Evolutionary conservation across 2,888 invertebrate species (phyloP), one percentile per base, ranked within the genome.

Genomic region (Parasteatoda lunata): DNA sequence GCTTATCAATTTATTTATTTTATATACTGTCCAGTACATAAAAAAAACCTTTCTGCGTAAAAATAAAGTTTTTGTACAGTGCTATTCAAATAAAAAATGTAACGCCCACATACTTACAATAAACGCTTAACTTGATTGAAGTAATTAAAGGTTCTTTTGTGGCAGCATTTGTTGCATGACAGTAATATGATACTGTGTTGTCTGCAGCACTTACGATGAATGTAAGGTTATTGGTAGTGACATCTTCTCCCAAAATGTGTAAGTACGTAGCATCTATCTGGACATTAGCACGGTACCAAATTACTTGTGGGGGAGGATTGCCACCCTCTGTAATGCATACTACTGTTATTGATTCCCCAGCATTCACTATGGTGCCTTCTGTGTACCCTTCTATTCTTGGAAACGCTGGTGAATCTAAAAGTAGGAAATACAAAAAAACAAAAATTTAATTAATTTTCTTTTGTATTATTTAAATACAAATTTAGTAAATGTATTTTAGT

Each of bases 241-340:
- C 72, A 0, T 45, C 15, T 91, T 96, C 94, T 5, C 95, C 93
- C 0, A 95, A 95, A 85, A 95, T 94, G 48, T 96, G 96, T 89
- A 95, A 95, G 91, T 96, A 97, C 4, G 96, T 95, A 94, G 96
- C 96, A 64, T 96, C 94, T 76, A 97, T 95, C 91, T 96, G 96
- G 90, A 96, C 95, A 47, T 96, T 96, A 91, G 98, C 97, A 92
- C 97, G 96, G 93, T 96, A 98, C 98, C 98, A 98, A 90, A 97
- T 95, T 70, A 98, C 94, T 91, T 97, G 96, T 0, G 98, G 98
- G 4, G 97, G 96, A 3, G 99, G 99, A 93, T 99, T 99, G 0
- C 99, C 99, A 4, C 98, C 98, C 45, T 96, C 94, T 89, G 98
- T 97, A 81, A 96, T 94, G 93, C 99, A 99, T 89, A 95, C 94